Evolutionary conservation across 2,888 invertebrate genomes (phyloP).

Genomic region (Epirrhoe tristata): DNA sequence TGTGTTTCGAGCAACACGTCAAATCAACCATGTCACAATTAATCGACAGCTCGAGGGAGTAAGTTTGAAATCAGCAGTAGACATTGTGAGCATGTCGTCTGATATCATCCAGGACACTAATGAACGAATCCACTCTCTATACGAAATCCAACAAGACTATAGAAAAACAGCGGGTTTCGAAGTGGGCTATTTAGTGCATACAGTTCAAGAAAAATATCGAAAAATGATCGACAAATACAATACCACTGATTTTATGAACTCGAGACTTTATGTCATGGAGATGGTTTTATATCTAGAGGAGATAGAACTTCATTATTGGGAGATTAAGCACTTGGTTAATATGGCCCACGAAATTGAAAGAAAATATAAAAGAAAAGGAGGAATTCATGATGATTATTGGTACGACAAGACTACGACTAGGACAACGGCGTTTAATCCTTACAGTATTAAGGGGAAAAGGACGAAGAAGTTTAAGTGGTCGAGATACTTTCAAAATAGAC

Average conservation of each 20-base stretch:
- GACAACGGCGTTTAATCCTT: not conserved
- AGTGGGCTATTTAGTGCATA: constrained; percentile 44
- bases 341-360: constrained; percentile 31
- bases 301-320: constrained; percentile 35
- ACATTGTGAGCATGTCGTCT: not conserved
- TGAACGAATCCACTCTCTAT: not conserved
- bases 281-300: constrained; percentile 42
- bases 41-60: not conserved
- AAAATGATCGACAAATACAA: constrained; percentile 59
- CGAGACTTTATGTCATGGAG: constrained; percentile 30
- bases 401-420: not conserved
- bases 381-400: not conserved
- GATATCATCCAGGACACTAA: not conserved
- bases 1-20: not conserved
- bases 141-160: constrained; percentile 17
- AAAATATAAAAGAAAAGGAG: constrained; percentile 10
- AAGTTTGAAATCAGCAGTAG: not conserved
- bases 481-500: not conserved
- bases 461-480: not conserved
- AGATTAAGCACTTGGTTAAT: constrained; percentile 20
- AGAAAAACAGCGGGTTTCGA: constrained; percentile 26
- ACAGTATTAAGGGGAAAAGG: not conserved
- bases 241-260: not conserved
- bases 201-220: constrained; percentile 54
- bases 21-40: not conserved